Percentiles rank a stretch among this genome's conserved stretches.
phyloP scores from a whole-genome alignment of 2,113 vertebrate genomes.

The Cnemophilus loriae region DNA sequence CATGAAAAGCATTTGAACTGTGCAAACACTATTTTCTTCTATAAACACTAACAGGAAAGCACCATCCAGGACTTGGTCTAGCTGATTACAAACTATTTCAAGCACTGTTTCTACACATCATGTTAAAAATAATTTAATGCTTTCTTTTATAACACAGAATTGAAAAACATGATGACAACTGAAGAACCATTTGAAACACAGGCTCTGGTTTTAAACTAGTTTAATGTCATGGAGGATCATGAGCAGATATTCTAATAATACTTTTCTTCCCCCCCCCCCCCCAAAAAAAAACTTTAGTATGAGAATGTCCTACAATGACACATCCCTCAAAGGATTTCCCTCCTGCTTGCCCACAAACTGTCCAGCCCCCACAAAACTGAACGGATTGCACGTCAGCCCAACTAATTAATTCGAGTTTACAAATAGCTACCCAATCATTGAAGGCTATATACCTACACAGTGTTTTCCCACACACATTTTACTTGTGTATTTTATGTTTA shows the following conservation, averaged over 20 bases:
- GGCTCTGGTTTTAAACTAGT: background rate
- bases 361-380: conserved; percentile 47
- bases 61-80: background rate
- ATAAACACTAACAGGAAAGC: background rate
- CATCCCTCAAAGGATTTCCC: conserved; percentile 29
- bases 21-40: background rate
- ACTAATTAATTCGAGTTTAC: conserved; percentile 45
- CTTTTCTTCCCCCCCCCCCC: background rate
- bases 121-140: background rate
- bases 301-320: background rate
- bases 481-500: background rate
- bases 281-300: background rate
- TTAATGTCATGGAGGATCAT: background rate
- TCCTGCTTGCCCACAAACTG: conserved; percentile 34
- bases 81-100: background rate
- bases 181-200: background rate
- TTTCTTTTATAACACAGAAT: background rate
- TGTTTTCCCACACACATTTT: background rate
- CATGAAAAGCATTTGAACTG: background rate
- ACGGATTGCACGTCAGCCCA: background rate
- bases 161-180: background rate
- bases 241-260: background rate
- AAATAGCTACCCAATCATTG: conserved; percentile 15
- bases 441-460: conserved; percentile 26
- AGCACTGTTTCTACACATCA: background rate